A percentile compares a stretch with the other conserved stretches of the same genome.
These are phyloP conservation scores for Pardosa pseudoannulata DNA, from an alignment of 2,888 invertebrate species.

Conservation along the genomic window DNA sequence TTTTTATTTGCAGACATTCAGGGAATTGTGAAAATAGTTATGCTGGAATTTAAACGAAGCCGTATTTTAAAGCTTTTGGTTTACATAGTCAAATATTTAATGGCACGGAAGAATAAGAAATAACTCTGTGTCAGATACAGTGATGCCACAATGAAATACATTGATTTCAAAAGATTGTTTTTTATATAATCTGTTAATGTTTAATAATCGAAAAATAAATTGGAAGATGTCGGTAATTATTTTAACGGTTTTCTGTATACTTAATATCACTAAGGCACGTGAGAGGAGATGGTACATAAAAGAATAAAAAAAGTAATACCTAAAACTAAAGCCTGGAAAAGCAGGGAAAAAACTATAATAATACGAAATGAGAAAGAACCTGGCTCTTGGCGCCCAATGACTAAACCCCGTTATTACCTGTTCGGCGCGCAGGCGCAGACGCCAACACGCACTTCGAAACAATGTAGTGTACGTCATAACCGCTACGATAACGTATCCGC, in stretches of 20 bases:
- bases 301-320: constrained; percentile 21
- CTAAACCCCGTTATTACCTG: constrained; percentile 68
- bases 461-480: constrained; percentile 64
- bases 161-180: too few relatives aligned
- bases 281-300: constrained; percentile 27
- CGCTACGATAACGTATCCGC: constrained; percentile 67
- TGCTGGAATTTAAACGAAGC: too few relatives aligned
- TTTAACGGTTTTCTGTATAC: background rate
- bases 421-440: constrained; percentile 62
- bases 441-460: constrained; percentile 52
- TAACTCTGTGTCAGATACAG: too few relatives aligned
- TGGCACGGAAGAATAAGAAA: too few relatives aligned
- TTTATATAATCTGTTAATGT: too few relatives aligned
- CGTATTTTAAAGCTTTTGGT: too few relatives aligned
- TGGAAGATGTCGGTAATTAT: too few relatives aligned
- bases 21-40: too few relatives aligned
- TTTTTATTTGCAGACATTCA: too few relatives aligned
- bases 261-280: constrained; percentile 8
- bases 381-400: constrained; percentile 58
- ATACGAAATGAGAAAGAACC: constrained; percentile 45
- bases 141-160: too few relatives aligned
- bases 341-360: constrained; percentile 37
- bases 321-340: background rate
- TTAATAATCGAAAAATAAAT: too few relatives aligned
- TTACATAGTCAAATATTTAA: too few relatives aligned